phyloP scores from a whole-genome alignment of 23 tunicate genomes.

The Halocynthia aurantium region DNA sequence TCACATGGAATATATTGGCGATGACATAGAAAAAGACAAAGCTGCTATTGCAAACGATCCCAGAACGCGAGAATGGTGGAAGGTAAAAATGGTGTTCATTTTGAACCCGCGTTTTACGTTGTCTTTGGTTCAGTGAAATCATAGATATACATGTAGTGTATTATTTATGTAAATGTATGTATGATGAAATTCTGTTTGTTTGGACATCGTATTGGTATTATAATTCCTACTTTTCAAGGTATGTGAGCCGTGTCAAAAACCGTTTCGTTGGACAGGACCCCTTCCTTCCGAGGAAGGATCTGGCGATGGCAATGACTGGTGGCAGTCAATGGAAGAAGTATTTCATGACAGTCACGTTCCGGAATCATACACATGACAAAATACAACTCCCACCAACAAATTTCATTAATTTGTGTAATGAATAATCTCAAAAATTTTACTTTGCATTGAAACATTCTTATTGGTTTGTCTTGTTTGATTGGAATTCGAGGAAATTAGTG shows the following conservation, averaged over 20 bases:
- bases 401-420: background rate
- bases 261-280: constrained; percentile 71
- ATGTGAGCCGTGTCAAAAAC: constrained; percentile 89
- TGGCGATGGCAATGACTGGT: constrained; percentile 45
- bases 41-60: constrained; percentile 62
- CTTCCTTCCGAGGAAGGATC: constrained; percentile 74
- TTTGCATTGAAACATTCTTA: too few relatives aligned
- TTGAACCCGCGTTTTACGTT: background rate
- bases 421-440: too few relatives aligned
- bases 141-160: background rate
- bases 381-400: too few relatives aligned
- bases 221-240: constrained; percentile 25
- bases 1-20: constrained; percentile 84
- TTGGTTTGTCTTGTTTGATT: too few relatives aligned
- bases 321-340: constrained; percentile 80
- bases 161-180: background rate
- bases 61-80: constrained; percentile 80
- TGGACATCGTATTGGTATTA: background rate
- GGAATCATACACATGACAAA: constrained; percentile 39
- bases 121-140: background rate
- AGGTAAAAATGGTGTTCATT: constrained; percentile 31
- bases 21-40: constrained; percentile 56
- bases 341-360: constrained; percentile 76
- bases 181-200: background rate
- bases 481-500: too few relatives aligned